Base-by-base conservation (phyloP, 2,113 vertebrate species). In the Rhea pennata region DNA sequence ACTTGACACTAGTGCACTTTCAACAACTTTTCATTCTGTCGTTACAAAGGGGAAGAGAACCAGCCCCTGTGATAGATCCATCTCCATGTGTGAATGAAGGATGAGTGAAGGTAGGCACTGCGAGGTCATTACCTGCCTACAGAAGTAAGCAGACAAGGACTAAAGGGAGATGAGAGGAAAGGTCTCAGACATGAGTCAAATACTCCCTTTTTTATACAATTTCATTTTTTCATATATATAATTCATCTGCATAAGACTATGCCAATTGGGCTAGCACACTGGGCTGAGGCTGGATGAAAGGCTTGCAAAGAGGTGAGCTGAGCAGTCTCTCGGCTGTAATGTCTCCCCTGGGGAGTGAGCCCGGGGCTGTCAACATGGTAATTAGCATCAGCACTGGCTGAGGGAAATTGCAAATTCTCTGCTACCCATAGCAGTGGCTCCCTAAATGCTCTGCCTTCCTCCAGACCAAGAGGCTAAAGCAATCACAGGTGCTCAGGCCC, bases 401-500 rank as follows among this genome's bases (percentile, higher is more conserved):
- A 29, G 44, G 40, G 46, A 90, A 90, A 59, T 62, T 66, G 40
- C 40, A 62, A 54, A 26, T 22, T 48, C 61, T 16, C 61, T 65
- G 73, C 46, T 87, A 65, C 90, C 51, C 0, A 0, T 65, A 77
- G 73, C 67, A 50, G 48, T 50, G 31, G 3, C 7, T 84, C 50
- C 88, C 29, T 54, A 1, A 19, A 29, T 16, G 31, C 2, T 17
- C 87, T 87, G 80, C 80, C 20, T 39, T 92, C 73, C 87, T 87
- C 13, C 44, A 89, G 17, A 56, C 21, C 69, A 84, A 39, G 50
- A 80, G n/a, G 12, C 44, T 72, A 72, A 83, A 80, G 17, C 33
- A 65, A 14, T 8, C 40, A 7, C 3, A 50, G 36, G 26, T 84
- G 15, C 15, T 26, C 26, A 31, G 53, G 12, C 0, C 0, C 39